Percentiles rank a stretch among this genome's conserved stretches.
phyloP scores from a whole-genome alignment of 2,113 vertebrate species.

The Acrocephalus arundinaceus region DNA sequence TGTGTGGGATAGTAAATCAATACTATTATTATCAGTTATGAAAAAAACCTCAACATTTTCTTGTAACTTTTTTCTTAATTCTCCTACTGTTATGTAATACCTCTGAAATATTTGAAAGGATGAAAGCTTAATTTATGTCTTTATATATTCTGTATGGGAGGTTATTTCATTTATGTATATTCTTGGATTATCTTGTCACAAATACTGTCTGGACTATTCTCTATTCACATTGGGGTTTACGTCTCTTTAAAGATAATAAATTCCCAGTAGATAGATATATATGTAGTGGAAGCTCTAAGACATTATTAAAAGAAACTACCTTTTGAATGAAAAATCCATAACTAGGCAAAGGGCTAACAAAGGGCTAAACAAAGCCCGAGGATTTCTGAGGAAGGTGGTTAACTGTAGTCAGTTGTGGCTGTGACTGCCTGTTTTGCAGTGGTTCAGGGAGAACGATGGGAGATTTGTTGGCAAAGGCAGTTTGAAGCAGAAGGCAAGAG shows the following conservation, averaged over 20 bases:
- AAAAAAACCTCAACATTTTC: neutral
- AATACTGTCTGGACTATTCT: neutral
- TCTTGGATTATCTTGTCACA: neutral
- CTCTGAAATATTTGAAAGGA: neutral
- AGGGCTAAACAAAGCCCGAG: neutral
- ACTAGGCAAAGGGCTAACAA: neutral
- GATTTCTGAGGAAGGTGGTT: neutral
- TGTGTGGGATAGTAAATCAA: neutral
- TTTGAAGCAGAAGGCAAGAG: neutral
- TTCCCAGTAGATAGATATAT: neutral
- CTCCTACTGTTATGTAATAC: neutral
- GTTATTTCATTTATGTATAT: neutral
- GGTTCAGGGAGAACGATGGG: rapidly evolving
- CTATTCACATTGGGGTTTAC: neutral
- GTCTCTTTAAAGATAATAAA: neutral
- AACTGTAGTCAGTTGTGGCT: neutral
- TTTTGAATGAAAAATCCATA: neutral
- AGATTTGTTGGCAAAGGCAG: neutral
- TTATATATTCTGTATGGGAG: neutral
- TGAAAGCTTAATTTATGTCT: neutral
- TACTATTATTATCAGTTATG: neutral
- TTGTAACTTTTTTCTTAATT: neutral
- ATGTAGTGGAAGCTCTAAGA: neutral
- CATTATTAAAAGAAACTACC: neutral
- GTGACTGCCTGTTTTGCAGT: neutral